Evolutionary conservation across 2,888 invertebrate species (phyloP), one percentile per base, ranked within the genome.

Genomic region (Liopterus haemorrhoidalis): DNA sequence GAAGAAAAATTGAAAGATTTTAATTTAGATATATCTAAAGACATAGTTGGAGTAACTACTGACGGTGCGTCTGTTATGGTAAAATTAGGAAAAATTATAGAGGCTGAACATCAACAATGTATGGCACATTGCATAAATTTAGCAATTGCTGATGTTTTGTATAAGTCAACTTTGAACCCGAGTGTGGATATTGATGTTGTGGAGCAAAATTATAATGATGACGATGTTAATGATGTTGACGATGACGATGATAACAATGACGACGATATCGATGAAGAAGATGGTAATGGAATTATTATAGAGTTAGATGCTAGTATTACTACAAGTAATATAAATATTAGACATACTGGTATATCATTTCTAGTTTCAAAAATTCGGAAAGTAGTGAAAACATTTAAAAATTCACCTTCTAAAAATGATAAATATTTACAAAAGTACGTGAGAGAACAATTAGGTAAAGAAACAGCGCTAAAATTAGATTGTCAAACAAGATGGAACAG

Each of bases 291-390:
- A 35, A 45, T 44, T 45, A 45, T 44, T 44, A 31, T 38, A 48
- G 43, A 48, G 40, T 43, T 37, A 43, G 38, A 43, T 48, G 33
- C 39, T 45, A 45, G 38, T 45, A 39, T 39, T 32, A 48, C 48
- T 48, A 44, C 43, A 43, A 44, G 43, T 44, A 48, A 39, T 43
- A 38, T 38, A 48, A 48, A 48, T 44, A n/a, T n/a, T n/a, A n/a
- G n/a, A n/a, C 46, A 47, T 41, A 47, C 43, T 48, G 28, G 37
- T 43, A 44, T 48, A 48, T 43, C 43, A 39, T 33, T 39, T 37
- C 42, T 47, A 25, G n/a, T n/a, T n/a, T n/a, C n/a, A n/a, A n/a
- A n/a, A n/a, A n/a, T n/a, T n/a, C n/a, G n/a, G n/a, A n/a, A n/a
- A n/a, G n/a, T n/a, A n/a, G 41, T 46, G 18, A 44, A 27, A 44